phyloP scores from a whole-genome alignment of 2,113 vertebrate species.

The Cairina moschata region DNA sequence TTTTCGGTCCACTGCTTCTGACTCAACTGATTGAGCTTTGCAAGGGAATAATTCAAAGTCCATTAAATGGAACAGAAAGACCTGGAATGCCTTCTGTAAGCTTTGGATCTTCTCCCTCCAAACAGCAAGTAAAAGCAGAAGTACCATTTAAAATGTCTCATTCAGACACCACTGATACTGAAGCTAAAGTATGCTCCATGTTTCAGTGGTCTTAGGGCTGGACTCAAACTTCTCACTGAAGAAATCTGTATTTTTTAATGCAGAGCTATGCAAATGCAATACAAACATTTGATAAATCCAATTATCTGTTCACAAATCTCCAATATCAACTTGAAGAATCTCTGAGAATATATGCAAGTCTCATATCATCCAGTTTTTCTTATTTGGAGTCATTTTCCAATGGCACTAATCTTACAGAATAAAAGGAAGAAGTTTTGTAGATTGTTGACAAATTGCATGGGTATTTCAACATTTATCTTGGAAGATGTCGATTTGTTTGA shows the following conservation, averaged over 20 bases:
- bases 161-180: background rate
- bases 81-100: background rate
- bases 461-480: background rate
- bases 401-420: background rate
- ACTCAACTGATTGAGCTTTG: accelerated
- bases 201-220: background rate
- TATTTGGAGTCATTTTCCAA: background rate
- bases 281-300: background rate
- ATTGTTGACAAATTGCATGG: background rate
- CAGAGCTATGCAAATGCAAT: background rate
- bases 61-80: background rate
- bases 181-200: background rate
- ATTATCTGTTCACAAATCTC: background rate
- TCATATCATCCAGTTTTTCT: background rate
- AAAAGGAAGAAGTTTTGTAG: background rate
- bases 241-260: background rate
- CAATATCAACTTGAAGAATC: background rate
- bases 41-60: too few species aligned
- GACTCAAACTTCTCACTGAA: background rate
- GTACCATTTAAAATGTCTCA: accelerated
- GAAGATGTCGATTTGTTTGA: background rate
- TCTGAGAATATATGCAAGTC: background rate
- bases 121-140: background rate
- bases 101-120: background rate
- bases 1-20: background rate